Conservation (phyloP, 1,140 invertebrate species). For the Penaeus chinensis region DNA sequence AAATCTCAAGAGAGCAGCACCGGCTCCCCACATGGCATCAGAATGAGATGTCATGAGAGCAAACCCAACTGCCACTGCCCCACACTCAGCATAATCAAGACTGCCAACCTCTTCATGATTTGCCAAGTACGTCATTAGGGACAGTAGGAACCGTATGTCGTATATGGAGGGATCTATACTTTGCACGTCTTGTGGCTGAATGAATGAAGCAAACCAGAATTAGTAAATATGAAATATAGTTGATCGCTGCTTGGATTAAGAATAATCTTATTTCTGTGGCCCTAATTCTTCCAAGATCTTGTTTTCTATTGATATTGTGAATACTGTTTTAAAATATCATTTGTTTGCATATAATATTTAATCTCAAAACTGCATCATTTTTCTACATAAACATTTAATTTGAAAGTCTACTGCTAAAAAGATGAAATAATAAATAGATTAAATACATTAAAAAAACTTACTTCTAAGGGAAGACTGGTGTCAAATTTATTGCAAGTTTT, state of each 20-base stretch:
- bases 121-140: conserved; percentile 41
- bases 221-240: background rate
- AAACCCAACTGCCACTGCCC: conserved; percentile 39
- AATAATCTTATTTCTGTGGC: background rate
- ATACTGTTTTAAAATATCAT: too few species aligned
- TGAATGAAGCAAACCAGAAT: background rate
- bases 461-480: conserved; percentile 35
- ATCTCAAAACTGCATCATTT: background rate
- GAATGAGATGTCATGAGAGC: conserved; percentile 42
- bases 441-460: conserved; percentile 7
- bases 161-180: conserved; percentile 29
- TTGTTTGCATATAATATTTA: too few species aligned
- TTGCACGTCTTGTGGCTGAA: conserved; percentile 27
- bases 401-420: background rate
- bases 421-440: background rate
- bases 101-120: background rate
- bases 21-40: conserved; percentile 28
- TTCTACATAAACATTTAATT: background rate
- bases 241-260: background rate
- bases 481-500: conserved; percentile 42
- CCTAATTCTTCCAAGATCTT: too few species aligned
- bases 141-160: conserved; percentile 47
- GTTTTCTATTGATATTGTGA: too few species aligned
- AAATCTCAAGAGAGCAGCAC: conserved; percentile 41
- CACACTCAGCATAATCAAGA: conserved; percentile 40